Base-by-base conservation (phyloP, 2,113 vertebrate species). In the Piaya cayana region DNA sequence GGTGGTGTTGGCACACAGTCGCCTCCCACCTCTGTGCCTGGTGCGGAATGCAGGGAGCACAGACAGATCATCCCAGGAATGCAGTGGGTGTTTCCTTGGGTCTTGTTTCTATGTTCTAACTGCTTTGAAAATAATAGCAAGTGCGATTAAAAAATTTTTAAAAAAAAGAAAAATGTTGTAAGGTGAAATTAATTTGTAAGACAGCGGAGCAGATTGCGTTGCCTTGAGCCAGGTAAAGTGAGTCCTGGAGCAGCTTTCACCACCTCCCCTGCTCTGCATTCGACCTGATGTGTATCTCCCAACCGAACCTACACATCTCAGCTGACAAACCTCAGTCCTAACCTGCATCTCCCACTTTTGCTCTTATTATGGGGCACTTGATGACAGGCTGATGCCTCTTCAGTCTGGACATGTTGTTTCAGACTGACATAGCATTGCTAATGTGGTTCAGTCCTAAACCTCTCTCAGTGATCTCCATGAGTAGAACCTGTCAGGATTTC, bases 61-160 rank as follows among this genome's bases (percentile, higher is more conserved):
- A 92, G 94, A 74, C 89, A n/a, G 88, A 96, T 91, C 94, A 95
- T 90, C 92, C 91, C 88, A 95, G 92, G 94, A 94, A 95, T 93
- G 94, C 86, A 68, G 95, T 94, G 88, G 91, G 88, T 95, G 93
- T 93, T 92, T 97, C 91, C 86, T 94, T 56, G 92, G 91, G 91
- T 90, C 86, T 95, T 36, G 52, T 90, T 95, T 83, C 95, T 32
- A 23, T 36, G 83, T 75, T 93, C 81, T 92, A 97, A 94, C 93
- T 83, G 88, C 92, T 94, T 92, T 27, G 42, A 94, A 96, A 97
- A 97, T 88, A 92, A 95, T 43, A 86, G 88, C 22, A 25, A 95
- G 64, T 0, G 2, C 53, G 78, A 85, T 90, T 71, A 39, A 36
- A 59, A 15, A 30, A 49, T n/a, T n/a, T n/a, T n/a, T n/a, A 42